phyloP scores from a whole-genome alignment of 2,797 vertebrate genomes.

The Eutrigla gurnardus region DNA sequence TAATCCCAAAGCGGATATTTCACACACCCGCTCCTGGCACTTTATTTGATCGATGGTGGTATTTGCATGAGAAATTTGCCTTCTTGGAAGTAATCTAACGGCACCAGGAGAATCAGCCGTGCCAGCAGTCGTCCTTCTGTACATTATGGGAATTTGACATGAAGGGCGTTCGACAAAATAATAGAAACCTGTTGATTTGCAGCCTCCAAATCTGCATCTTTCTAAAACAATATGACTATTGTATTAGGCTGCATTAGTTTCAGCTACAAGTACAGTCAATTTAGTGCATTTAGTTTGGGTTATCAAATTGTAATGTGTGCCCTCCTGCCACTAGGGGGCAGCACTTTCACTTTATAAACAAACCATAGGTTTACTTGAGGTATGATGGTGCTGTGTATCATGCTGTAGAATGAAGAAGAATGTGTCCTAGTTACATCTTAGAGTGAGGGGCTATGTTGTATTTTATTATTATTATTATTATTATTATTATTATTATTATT shows the following conservation, averaged over 20 bases:
- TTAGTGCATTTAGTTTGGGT: neutral
- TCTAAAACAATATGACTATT: neutral
- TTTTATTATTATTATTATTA: neutral
- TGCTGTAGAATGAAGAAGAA: neutral
- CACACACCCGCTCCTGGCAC: conserved; percentile 17
- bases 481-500: neutral
- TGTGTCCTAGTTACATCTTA: conserved; percentile 19
- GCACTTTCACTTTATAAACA: conserved; percentile 26
- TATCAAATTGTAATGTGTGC: neutral
- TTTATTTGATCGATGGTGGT: conserved; percentile 19
- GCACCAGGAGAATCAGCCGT: neutral
- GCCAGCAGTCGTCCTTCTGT: neutral
- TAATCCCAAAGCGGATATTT: conserved; percentile 37
- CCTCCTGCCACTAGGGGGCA: conserved; percentile 65
- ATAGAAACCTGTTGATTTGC: neutral
- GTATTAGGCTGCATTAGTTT: neutral
- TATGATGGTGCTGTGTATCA: neutral
- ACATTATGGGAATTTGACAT: conserved; percentile 1
- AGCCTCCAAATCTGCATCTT: neutral
- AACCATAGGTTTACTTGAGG: neutral
- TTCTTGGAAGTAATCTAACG: conserved; percentile 18
- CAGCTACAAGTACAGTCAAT: neutral
- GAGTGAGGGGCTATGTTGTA: neutral
- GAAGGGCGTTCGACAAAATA: neutral
- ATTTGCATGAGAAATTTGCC: conserved; percentile 65